phyloP scores from a whole-genome alignment of 2,797 vertebrate species.

The Melanotaenia pygmaea region DNA sequence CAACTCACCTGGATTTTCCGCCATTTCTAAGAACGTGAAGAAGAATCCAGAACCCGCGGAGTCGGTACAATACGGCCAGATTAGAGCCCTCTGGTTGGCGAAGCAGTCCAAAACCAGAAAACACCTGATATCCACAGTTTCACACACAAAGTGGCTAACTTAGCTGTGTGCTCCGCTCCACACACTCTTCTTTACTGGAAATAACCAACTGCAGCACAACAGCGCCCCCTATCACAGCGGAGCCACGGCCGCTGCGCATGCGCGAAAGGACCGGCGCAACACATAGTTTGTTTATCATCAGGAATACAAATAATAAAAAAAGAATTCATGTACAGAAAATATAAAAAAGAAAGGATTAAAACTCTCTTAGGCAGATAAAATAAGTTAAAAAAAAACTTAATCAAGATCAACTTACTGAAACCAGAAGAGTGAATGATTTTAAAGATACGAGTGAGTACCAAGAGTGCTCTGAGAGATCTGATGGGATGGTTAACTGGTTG shows the following conservation, averaged over 20 bases:
- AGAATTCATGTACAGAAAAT: no score
- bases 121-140: not conserved
- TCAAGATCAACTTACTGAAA: no score
- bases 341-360: no score
- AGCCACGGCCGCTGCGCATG: not conserved
- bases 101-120: no score
- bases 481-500: no score
- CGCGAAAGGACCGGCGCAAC: not conserved
- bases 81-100: not conserved
- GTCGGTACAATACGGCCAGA: not conserved
- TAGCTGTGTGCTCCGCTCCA: not conserved
- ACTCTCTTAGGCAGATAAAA: no score
- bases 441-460: no score
- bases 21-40: constrained; percentile 51
- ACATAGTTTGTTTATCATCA: no score
- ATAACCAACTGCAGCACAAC: not conserved
- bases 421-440: no score
- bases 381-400: no score
- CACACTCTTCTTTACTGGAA: not conserved
- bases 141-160: not conserved
- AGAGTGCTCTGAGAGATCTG: no score
- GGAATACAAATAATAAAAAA: no score
- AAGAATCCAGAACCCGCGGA: not conserved
- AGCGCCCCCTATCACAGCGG: not conserved
- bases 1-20: constrained; percentile 72